Evolutionary conservation across 2,113 vertebrate genomes (phyloP).

Genomic region (Butorides virescens): DNA sequence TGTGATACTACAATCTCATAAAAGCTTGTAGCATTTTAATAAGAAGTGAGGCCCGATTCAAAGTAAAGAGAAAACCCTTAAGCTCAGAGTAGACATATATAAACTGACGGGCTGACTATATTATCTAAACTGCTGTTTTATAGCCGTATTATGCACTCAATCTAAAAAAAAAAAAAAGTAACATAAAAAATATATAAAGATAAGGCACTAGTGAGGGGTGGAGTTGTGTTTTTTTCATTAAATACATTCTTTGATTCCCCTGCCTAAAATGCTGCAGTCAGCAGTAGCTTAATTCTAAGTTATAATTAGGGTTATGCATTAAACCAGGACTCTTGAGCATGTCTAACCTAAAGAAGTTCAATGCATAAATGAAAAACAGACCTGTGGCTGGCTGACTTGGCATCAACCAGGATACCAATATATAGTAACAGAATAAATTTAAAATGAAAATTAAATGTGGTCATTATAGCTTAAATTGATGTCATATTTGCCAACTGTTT

Average conservation of each 20-base stretch:
- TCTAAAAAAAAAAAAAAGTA: slow-evolving; percentile 24
- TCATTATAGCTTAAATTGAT: slow-evolving; percentile 72
- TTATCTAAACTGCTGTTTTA: slow-evolving; percentile 71
- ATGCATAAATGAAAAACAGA: slow-evolving; percentile 74
- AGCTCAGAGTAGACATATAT: slow-evolving; percentile 54
- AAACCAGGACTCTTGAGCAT: slow-evolving; percentile 74
- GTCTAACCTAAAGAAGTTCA: slow-evolving; percentile 71
- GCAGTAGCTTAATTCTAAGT: slow-evolving; percentile 77
- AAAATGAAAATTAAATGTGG: slow-evolving; percentile 76
- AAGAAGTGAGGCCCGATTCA: slow-evolving; percentile 49
- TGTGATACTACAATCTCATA: slow-evolving; percentile 3
- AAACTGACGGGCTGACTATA: slow-evolving; percentile 62
- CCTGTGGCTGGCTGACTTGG: slow-evolving; percentile 70
- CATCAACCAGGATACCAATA: slow-evolving; percentile 64
- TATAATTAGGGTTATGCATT: slow-evolving; percentile 82
- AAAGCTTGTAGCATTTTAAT: slow-evolving; percentile 55
- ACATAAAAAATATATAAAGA: slow-evolving; percentile 64
- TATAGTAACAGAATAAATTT: slow-evolving; percentile 70
- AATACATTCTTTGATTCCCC: slow-evolving; percentile 69
- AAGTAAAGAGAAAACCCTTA: slow-evolving; percentile 49
- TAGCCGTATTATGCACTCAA: slow-evolving; percentile 64
- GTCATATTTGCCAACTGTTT: slow-evolving; percentile 59
- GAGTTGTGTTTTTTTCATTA: slow-evolving; percentile 60
- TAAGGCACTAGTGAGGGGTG: slow-evolving; percentile 56
- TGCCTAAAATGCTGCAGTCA: slow-evolving; percentile 75